Percentiles rank a stretch among this genome's conserved stretches.
Conservation (phyloP, 2,797 vertebrate species). For the Acipenser ruthenus region DNA sequence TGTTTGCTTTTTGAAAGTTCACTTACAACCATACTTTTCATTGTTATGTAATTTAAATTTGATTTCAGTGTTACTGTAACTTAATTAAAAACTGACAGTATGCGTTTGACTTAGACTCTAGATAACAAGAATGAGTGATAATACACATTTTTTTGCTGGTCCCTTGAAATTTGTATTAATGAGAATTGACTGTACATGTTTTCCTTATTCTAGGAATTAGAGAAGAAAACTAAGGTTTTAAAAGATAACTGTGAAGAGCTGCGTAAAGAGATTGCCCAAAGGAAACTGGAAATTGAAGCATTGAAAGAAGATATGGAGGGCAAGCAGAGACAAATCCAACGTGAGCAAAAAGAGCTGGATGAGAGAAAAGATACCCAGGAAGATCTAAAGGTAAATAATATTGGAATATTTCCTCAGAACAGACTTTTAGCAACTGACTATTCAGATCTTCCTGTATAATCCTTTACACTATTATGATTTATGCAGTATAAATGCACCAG, state of each 20-base stretch:
- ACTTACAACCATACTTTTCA: not conserved
- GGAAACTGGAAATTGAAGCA: slow-evolving; percentile 65
- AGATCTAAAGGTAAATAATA: slow-evolving; percentile 60
- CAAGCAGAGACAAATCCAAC: slow-evolving; percentile 53
- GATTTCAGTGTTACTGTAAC: too few species aligned
- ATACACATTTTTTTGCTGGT: too few species aligned
- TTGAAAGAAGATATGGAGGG: slow-evolving; percentile 64
- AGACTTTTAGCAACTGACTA: too few species aligned
- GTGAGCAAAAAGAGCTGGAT: slow-evolving; percentile 62
- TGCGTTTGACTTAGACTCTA: too few species aligned
- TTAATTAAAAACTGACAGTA: too few species aligned
- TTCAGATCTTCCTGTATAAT: too few species aligned
- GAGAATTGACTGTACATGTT: not conserved
- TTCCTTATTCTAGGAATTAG: slow-evolving; percentile 55
- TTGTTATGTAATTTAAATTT: not conserved
- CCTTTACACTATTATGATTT: too few species aligned
- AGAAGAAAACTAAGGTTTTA: slow-evolving; percentile 54
- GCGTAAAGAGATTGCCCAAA: slow-evolving; percentile 67
- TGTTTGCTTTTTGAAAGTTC: too few species aligned
- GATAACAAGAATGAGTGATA: too few species aligned
- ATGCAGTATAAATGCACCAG: too few species aligned
- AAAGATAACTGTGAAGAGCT: slow-evolving; percentile 72
- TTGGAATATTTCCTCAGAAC: too few species aligned
- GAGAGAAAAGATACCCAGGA: slow-evolving; percentile 55
- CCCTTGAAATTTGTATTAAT: too few species aligned